Evolutionary conservation across 2,888 invertebrate genomes (phyloP).

Genomic region (Drosophila buzzatii): DNA sequence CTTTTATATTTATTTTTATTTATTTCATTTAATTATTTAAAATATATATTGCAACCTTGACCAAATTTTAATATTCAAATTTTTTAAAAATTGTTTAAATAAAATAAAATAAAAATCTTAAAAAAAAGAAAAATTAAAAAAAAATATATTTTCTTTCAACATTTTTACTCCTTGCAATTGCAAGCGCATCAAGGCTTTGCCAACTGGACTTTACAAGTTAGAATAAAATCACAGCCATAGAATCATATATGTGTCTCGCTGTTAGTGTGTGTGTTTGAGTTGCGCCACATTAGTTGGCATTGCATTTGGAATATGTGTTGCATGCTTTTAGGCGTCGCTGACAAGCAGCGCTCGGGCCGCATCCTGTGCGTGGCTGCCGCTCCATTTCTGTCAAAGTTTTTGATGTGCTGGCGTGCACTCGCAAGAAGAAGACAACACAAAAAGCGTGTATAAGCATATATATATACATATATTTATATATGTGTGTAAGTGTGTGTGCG

Average conservation of each 20-base stretch:
- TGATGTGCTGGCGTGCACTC: slow-evolving; percentile 57
- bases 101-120: no score
- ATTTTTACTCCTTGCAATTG: neutral
- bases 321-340: slow-evolving; percentile 50
- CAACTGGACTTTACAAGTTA: slow-evolving; percentile 26
- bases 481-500: slow-evolving; percentile 44
- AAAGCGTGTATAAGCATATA: slow-evolving; percentile 56
- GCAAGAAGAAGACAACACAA: slow-evolving; percentile 42
- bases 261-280: neutral
- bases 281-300: slow-evolving; percentile 22
- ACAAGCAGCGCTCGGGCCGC: slow-evolving; percentile 45
- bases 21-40: no score
- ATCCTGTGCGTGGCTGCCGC: slow-evolving; percentile 67
- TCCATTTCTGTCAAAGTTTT: slow-evolving; percentile 76
- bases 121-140: no score
- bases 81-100: no score
- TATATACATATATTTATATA: slow-evolving; percentile 3
- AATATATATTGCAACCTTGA: no score
- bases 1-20: no score
- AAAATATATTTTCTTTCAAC: no score
- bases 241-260: neutral
- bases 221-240: slow-evolving; percentile 5
- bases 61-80: no score
- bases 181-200: slow-evolving; percentile 23
- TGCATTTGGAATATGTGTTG: slow-evolving; percentile 45